Evolutionary conservation across 2,797 vertebrate genomes (phyloP).

Genomic region (Lacerta agilis): DNA sequence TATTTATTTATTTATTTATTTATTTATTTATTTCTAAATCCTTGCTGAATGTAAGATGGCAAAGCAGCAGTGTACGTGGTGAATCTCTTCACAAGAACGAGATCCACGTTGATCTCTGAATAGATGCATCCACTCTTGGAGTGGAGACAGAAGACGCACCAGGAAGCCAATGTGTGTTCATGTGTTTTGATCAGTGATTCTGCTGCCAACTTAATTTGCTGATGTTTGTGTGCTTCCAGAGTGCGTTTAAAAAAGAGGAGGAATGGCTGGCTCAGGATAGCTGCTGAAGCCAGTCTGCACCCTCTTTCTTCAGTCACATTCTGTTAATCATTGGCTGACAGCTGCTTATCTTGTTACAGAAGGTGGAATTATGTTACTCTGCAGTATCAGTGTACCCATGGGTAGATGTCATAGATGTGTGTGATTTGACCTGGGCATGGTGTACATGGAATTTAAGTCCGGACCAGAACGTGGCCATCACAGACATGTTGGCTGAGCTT

Average conservation of each 20-base stretch:
- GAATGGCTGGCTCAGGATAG: too few relatives aligned
- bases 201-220: not conserved
- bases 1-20: not conserved
- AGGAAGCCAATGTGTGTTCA: not conserved
- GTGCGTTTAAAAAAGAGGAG: not conserved
- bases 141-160: not conserved
- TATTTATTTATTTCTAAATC: too few relatives aligned
- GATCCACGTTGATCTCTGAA: not conserved
- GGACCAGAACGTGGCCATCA: not conserved
- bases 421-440: not conserved
- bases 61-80: not conserved
- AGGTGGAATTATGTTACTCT: not conserved
- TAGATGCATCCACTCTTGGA: not conserved
- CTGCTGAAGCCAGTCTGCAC: not conserved
- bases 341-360: not conserved
- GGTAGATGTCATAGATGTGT: not conserved
- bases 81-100: not conserved
- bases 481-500: not conserved
- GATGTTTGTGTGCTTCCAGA: not conserved
- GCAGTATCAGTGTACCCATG: not conserved
- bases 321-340: not conserved
- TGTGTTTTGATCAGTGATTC: not conserved
- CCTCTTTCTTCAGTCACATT: not conserved
- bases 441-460: not conserved
- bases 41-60: not conserved